A percentile compares a stretch with the other conserved stretches of the same genome.
phyloP scores from a whole-genome alignment of 1,140 invertebrate species.

The Caligus rogercresseyi region DNA sequence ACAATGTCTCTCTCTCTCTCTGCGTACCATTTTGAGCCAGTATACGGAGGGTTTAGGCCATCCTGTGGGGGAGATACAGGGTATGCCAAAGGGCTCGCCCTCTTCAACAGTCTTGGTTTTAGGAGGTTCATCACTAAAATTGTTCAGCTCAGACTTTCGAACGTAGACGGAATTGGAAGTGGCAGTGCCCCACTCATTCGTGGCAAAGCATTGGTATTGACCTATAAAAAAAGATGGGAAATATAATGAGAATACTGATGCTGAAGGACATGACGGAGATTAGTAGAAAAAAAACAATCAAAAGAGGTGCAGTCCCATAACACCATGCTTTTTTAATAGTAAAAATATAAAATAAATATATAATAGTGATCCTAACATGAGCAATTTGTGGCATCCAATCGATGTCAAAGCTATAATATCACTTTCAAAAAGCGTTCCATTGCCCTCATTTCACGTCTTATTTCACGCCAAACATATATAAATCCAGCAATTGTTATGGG shows the following conservation, averaged over 20 bases:
- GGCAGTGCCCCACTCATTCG: slow-evolving; percentile 81
- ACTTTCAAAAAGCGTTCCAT: no score
- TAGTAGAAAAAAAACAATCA: background rate
- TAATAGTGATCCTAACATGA: no score
- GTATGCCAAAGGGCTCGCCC: slow-evolving; percentile 65
- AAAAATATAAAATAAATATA: no score
- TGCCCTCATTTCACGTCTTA: no score
- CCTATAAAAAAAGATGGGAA: slow-evolving; percentile 31
- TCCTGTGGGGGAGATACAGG: slow-evolving; percentile 74
- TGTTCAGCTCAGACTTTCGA: slow-evolving; percentile 78
- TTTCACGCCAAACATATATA: no score
- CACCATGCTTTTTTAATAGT: no score
- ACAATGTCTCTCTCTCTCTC: no score
- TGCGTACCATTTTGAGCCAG: slow-evolving; percentile 36
- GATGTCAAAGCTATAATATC: no score
- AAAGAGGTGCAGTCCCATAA: background rate
- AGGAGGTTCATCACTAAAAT: slow-evolving; percentile 59
- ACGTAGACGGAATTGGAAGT: slow-evolving; percentile 87
- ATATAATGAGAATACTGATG: background rate
- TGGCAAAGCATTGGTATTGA: slow-evolving; percentile 91
- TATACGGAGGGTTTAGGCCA: slow-evolving; percentile 84
- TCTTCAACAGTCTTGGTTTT: slow-evolving; percentile 48
- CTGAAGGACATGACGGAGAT: background rate
- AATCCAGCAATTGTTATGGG: no score
- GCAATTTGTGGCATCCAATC: no score